A percentile compares a stretch with the other conserved stretches of the same genome.
These are phyloP conservation scores for Phylloscopus whistleri DNA, from an alignment of 2,113 vertebrate species.

Conservation along the genomic window DNA sequence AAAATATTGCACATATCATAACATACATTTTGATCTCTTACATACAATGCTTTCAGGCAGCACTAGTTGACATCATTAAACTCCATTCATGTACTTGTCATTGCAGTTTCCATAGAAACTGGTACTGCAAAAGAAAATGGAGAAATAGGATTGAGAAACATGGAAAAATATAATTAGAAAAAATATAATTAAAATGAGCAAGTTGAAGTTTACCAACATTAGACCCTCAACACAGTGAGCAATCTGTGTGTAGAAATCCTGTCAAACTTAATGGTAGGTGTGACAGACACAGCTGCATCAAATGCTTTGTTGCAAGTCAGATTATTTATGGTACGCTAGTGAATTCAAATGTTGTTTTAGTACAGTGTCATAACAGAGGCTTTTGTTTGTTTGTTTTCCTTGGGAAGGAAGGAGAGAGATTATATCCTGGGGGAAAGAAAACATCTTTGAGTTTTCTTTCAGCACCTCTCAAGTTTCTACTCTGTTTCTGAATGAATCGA, in stretches of 20 bases:
- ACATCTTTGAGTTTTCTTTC: not conserved
- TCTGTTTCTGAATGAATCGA: not conserved
- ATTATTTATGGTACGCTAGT: not conserved
- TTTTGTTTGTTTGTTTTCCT: not conserved
- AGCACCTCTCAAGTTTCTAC: not conserved
- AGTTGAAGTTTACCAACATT: not conserved
- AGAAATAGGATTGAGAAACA: not conserved
- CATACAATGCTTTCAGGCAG: not conserved
- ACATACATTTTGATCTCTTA: not conserved
- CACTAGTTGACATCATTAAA: not conserved
- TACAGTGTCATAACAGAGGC: not conserved
- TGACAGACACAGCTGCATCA: not conserved
- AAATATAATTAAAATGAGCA: not conserved
- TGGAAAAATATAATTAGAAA: not conserved
- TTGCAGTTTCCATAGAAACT: constrained; percentile 58
- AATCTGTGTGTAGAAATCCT: not conserved
- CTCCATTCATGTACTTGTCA: not conserved
- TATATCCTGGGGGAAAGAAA: not conserved
- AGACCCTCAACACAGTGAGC: not conserved
- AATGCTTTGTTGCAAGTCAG: not conserved
- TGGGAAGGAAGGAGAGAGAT: not conserved
- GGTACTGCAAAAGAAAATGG: not conserved
- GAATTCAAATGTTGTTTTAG: not conserved
- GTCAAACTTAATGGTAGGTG: not conserved
- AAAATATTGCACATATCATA: not conserved